Conservation (phyloP, 2,888 invertebrate genomes). For the Neoitamus cyanurus region DNA sequence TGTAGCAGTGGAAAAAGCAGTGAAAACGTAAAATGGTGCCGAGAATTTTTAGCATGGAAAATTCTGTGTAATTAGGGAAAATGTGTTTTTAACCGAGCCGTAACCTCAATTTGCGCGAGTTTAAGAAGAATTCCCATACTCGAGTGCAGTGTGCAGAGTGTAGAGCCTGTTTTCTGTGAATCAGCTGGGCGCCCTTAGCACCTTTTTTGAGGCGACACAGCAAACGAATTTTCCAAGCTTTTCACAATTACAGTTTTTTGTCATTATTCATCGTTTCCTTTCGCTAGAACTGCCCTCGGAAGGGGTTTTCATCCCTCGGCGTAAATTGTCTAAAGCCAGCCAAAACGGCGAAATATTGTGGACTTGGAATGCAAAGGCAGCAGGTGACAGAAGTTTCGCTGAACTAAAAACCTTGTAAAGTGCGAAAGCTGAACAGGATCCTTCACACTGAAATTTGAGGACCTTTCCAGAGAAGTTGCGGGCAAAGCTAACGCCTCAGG, state of each 20-base stretch:
- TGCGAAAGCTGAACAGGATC: background rate
- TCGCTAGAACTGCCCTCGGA: background rate
- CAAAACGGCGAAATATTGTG: background rate
- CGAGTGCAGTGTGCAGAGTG: background rate
- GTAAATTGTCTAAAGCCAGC: background rate
- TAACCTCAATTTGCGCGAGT: background rate
- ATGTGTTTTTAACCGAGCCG: background rate
- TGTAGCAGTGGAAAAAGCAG: constrained; percentile 14
- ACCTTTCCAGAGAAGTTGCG: background rate
- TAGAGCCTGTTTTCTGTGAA: background rate
- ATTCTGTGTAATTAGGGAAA: constrained; percentile 19
- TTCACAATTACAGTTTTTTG: background rate
- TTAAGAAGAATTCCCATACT: background rate
- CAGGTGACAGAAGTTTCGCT: background rate
- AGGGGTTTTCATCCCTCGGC: background rate
- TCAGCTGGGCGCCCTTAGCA: background rate
- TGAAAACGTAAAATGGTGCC: constrained; percentile 32
- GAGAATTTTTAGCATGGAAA: background rate
- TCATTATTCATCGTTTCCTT: background rate
- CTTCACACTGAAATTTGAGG: background rate
- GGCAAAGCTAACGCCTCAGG: background rate
- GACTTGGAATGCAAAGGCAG: background rate
- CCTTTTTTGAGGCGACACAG: background rate
- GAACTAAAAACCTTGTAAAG: background rate
- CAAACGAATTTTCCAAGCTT: constrained; percentile 3